These are phyloP conservation scores for Hiodon alosoides DNA, from an alignment of 2,113 vertebrate species.

Conservation along the genomic window DNA sequence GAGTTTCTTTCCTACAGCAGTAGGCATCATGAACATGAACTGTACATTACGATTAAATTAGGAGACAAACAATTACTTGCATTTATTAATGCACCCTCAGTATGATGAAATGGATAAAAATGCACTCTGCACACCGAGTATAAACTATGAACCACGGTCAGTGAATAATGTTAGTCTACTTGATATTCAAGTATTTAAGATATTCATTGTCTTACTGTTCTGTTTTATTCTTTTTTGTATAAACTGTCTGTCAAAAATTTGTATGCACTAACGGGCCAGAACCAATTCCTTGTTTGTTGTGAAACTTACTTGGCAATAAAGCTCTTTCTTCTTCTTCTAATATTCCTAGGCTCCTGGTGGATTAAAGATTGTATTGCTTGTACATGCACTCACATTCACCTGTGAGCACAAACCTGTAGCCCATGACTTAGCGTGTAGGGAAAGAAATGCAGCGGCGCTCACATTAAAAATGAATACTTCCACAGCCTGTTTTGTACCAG, in stretches of 20 bases:
- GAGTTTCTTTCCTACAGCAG: too few species aligned
- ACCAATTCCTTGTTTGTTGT: too few species aligned
- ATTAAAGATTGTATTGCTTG: constrained; percentile 9
- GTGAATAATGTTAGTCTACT: background rate
- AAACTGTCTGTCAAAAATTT: too few species aligned
- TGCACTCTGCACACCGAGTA: background rate
- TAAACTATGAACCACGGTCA: background rate
- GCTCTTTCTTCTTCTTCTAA: background rate
- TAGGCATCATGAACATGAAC: background rate
- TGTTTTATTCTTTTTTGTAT: too few species aligned
- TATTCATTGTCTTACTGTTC: too few species aligned
- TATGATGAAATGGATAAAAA: background rate
- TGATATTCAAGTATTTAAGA: background rate
- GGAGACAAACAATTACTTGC: background rate
- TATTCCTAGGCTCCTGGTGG: background rate
- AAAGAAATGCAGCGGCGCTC: background rate
- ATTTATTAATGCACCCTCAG: constrained; percentile 2
- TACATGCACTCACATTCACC: constrained; percentile 3
- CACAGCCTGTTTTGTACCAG: too few species aligned
- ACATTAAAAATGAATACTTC: background rate
- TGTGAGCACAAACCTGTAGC: background rate
- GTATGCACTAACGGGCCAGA: background rate
- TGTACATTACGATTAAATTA: background rate
- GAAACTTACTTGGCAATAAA: too few species aligned
- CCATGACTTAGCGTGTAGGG: background rate